Percentiles rank a stretch among this genome's conserved stretches.
Evolutionary conservation across 2,888 invertebrate species (phyloP).

Genomic region (Polylopha cassiicola): DNA sequence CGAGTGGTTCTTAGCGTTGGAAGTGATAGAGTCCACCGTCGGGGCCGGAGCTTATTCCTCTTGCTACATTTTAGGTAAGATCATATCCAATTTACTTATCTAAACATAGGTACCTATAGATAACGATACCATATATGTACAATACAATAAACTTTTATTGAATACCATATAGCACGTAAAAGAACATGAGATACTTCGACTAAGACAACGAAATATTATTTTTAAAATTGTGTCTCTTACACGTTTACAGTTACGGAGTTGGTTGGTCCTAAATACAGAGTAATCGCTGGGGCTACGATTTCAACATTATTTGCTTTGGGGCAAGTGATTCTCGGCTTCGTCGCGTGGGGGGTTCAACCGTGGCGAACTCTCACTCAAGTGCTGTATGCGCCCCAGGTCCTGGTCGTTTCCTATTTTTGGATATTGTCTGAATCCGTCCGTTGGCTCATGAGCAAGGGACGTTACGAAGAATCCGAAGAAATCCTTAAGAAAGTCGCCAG

Average conservation of each 20-base stretch:
- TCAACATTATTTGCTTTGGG: conserved; percentile 85
- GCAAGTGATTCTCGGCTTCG: conserved; percentile 82
- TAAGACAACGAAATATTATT: too few relatives aligned
- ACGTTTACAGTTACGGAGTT: conserved; percentile 88
- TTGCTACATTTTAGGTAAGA: conserved; percentile 83
- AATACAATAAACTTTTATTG: background rate
- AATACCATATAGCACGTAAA: too few relatives aligned
- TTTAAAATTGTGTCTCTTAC: too few relatives aligned
- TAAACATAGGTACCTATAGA: too few relatives aligned
- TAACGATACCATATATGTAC: background rate
- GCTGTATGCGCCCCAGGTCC: conserved; percentile 83
- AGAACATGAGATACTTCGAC: too few relatives aligned
- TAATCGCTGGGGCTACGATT: conserved; percentile 84
- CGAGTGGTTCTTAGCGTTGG: conserved; percentile 81
- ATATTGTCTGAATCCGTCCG: conserved; percentile 85
- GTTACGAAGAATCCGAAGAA: conserved; percentile 79
- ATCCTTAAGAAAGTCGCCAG: conserved; percentile 80
- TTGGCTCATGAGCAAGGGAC: conserved; percentile 85
- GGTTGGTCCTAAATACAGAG: conserved; percentile 85
- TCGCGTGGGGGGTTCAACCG: conserved; percentile 82
- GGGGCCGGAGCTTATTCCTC: conserved; percentile 84
- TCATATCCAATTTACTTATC: too few relatives aligned
- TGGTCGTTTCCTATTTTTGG: conserved; percentile 83
- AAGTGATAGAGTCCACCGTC: conserved; percentile 83
- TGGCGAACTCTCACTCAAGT: conserved; percentile 84